Evolutionary conservation across 2,113 vertebrate species (phyloP), one percentile per base, ranked within the genome.

Genomic region (Grammomys dolichurus): DNA sequence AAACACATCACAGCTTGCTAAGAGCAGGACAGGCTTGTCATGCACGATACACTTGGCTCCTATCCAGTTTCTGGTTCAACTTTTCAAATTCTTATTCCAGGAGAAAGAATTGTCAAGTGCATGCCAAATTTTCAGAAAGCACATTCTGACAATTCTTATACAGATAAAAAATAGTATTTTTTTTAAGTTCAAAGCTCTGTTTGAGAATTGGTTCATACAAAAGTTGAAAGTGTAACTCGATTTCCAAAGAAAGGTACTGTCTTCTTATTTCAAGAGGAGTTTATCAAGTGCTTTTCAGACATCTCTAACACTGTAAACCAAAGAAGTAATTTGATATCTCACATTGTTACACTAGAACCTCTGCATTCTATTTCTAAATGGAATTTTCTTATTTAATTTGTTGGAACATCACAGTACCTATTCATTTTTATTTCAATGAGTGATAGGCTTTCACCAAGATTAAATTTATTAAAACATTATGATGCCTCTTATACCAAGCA

Each of bases 401-500:
- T 97, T 54, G 91, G 84, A 60, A 96, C 36, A n/a, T 96, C 84
- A 58, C 67, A 75, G 10, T 69, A 70, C 24, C 69, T 84, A 36
- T 36, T n/a, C 20, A 90, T 95, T 91, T 94, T 96, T 97, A 88
- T 98, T 98, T 98, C 72, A 97, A 40, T 72, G 75, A 81, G 73
- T 22, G 95, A 4, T 0, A 86, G 93, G 89, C 86, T 97, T 96
- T 97, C 96, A 87, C 28, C 3, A 90, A 56, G 78, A 81, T 97
- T 98, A 97, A 95, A 96, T 97, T 88, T 96, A 97, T 97, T 97
- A 91, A 56, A 46, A 58, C 93, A 95, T 96, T 65, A 96, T 96
- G 51, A 97, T 89, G 70, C 40, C 73, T 96, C 96, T 58, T 63
- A 90, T 97, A 89, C 43, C 6, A 94, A 85, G 85, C 67, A 86